phyloP scores from a whole-genome alignment of 2,113 vertebrate genomes.

The Mastomys natalensis region DNA sequence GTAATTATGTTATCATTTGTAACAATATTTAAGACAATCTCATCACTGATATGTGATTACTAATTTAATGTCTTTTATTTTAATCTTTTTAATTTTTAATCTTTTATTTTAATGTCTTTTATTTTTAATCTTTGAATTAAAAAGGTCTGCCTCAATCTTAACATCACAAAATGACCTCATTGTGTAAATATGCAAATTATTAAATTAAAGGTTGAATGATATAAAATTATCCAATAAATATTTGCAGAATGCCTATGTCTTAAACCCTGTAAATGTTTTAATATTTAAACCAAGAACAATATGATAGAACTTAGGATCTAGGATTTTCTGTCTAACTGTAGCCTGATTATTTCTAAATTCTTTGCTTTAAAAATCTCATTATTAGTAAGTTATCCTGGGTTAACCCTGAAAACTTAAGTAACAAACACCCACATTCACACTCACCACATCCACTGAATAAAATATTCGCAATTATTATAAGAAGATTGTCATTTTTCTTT shows the following conservation, averaged over 20 bases:
- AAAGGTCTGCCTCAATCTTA: accelerated
- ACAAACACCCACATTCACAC: neutral
- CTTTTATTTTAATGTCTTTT: neutral
- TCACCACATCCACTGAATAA: neutral
- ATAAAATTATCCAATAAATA: neutral
- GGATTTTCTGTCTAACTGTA: neutral
- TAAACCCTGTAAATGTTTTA: neutral
- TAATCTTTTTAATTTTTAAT: too few relatives aligned
- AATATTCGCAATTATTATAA: neutral
- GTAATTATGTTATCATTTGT: neutral
- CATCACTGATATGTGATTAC: neutral
- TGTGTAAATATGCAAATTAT: neutral
- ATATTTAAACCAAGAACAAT: neutral
- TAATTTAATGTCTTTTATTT: neutral
- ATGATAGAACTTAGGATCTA: neutral
- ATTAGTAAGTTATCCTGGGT: neutral
- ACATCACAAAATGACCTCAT: neutral
- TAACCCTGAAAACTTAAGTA: neutral
- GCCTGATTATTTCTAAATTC: neutral
- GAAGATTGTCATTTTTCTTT: conserved; percentile 15
- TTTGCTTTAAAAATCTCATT: neutral
- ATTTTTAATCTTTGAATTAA: neutral
- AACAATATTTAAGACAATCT: neutral
- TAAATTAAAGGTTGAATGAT: neutral
- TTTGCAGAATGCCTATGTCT: neutral